Conservation (phyloP, 2,797 vertebrate species). For the Australoheros facetus region DNA sequence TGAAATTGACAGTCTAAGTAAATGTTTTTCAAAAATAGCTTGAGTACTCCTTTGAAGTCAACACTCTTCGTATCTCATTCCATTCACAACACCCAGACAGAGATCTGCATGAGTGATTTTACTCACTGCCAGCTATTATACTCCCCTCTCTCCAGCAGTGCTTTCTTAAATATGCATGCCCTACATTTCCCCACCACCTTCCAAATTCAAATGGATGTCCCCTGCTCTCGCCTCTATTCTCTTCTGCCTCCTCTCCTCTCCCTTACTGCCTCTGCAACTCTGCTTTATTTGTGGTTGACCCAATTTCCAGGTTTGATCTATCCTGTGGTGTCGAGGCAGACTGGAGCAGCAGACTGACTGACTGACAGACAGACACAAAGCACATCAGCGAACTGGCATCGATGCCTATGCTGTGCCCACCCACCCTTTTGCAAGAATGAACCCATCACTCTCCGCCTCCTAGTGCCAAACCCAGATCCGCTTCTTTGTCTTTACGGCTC, state of each 20-base stretch:
- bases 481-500: conserved; percentile 53
- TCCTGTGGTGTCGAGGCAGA: conserved; percentile 62
- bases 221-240: conserved; percentile 59
- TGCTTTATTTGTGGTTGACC: conserved; percentile 80
- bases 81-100: conserved; percentile 56
- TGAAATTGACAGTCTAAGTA: conserved; percentile 41
- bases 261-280: conserved; percentile 53
- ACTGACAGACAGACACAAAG: conserved; percentile 61
- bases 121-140: conserved; percentile 64
- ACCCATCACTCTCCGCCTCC: conserved; percentile 59
- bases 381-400: conserved; percentile 53
- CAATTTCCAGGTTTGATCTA: conserved; percentile 80
- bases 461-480: conserved; percentile 49
- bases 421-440: conserved; percentile 47
- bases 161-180: conserved; percentile 83
- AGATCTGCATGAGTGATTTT: conserved; percentile 61
- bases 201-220: conserved; percentile 74
- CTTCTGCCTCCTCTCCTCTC: conserved; percentile 55
- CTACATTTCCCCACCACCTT: conserved; percentile 79
- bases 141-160: conserved; percentile 64
- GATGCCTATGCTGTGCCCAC: conserved; percentile 55
- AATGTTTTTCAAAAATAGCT: conserved; percentile 32
- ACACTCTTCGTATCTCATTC: conserved; percentile 41
- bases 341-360: conserved; percentile 45
- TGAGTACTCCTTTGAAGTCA: conserved; percentile 51